Evolutionary conservation across 2,113 vertebrate species (phyloP).

Genomic region (Gulo gulo): DNA sequence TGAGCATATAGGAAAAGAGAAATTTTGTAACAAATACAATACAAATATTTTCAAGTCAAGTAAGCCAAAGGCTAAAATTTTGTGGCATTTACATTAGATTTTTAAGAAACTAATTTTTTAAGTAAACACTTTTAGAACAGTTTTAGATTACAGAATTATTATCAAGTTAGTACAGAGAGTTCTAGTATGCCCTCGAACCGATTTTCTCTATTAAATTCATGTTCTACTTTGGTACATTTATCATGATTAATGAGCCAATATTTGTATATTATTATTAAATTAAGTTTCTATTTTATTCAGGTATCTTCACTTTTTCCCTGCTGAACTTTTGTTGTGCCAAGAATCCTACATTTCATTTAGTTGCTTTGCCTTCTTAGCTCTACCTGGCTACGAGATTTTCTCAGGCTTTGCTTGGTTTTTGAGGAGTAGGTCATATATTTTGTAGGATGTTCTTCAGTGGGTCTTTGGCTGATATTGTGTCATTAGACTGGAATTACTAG

Average conservation of each 20-base stretch:
- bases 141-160: neutral
- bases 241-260: neutral
- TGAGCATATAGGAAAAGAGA: neutral
- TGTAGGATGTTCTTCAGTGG: neutral
- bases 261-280: neutral
- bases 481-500: neutral
- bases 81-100: neutral
- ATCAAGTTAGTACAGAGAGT: neutral
- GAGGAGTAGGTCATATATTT: neutral
- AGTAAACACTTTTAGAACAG: neutral
- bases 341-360: neutral
- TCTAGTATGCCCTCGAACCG: neutral
- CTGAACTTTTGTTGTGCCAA: neutral
- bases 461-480: neutral
- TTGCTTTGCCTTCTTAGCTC: neutral
- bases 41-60: neutral
- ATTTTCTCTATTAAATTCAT: neutral
- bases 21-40: neutral
- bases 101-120: neutral
- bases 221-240: neutral
- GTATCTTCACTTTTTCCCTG: neutral
- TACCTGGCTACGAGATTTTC: neutral
- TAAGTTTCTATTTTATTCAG: neutral
- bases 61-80: neutral
- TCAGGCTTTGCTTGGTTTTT: neutral